Evolutionary conservation across 2,888 invertebrate genomes (phyloP).

Genomic region (Sepiola atlantica): DNA sequence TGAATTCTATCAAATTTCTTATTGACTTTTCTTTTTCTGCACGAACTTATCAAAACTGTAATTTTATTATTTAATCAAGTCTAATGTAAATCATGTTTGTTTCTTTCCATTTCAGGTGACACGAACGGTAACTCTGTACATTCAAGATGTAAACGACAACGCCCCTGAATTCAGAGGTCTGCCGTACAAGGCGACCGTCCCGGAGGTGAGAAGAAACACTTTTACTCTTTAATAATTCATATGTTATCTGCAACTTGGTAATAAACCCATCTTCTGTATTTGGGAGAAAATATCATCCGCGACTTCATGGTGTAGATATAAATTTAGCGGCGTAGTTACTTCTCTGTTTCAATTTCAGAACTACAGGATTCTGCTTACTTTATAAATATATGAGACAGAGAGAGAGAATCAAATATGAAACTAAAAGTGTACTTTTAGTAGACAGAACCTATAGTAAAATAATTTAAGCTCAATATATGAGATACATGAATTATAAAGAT

Average conservation of each 20-base stretch:
- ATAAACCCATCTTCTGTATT: neutral
- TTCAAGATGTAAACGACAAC: slow-evolving; percentile 77
- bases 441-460: too few species aligned
- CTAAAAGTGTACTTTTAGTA: too few species aligned
- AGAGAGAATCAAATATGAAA: too few species aligned
- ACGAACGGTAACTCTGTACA: slow-evolving; percentile 71
- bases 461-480: too few species aligned
- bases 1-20: too few species aligned
- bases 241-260: neutral
- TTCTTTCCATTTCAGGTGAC: slow-evolving; percentile 57
- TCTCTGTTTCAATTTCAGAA: neutral
- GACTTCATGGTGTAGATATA: neutral
- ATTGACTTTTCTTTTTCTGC: neutral
- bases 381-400: too few species aligned
- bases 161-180: slow-evolving; percentile 82
- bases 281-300: neutral
- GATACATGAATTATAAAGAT: too few species aligned
- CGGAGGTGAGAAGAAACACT: slow-evolving; percentile 60
- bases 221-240: neutral
- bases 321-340: neutral
- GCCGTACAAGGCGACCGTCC: slow-evolving; percentile 65
- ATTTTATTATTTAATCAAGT: neutral
- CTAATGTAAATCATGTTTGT: neutral
- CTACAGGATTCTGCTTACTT: too few species aligned
- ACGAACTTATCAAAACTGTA: neutral